Evolutionary conservation across 2,888 invertebrate genomes (phyloP), one percentile per base, ranked within the genome.

Genomic region (Branchellion lobata): DNA sequence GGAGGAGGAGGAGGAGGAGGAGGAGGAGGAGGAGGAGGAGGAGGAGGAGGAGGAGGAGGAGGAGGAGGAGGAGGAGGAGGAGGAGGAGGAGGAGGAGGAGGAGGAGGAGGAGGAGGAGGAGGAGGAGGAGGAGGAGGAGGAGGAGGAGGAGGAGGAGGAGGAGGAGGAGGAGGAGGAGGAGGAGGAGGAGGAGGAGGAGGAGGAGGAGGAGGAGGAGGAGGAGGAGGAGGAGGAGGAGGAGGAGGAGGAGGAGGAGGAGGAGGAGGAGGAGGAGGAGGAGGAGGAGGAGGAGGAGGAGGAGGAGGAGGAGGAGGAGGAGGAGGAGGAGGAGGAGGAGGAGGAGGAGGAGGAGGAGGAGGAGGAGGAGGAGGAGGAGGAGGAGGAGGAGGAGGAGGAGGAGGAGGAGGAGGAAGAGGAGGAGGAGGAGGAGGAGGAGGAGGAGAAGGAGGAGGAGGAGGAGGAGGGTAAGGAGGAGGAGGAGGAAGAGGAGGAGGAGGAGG

Each of bases 1-100:
- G 1, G 33, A 33, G 47, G 75, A 75, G 51, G 33, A n/a, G 36
- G 72, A 72, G 33, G 33, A 31, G 31, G 3, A 72, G 36, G 36
- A 34, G 36, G 36, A 0, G 21, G 53, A 51, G 21, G 53, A 51
- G 21, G n/a, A 34, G 36, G 72, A 72, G 18, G 65, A 31, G 27
- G 65, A 68, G 5, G 68, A 31, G 18, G 33, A 68, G 33, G 51
- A 24, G 34, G 21, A 18, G 31, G 11, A 31, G 34, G 51, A 34
- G 29, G 47, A 27, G 24, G 24, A 1, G 34, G 29, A 53, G 29
- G 34, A 24, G 0, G 24, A 27, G 24, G 27, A 27, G 24, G 24
- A 18, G 33, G 51, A 53, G 51, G 21, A 34, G 34, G 29, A 24
- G 34, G 1, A 36, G 33, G 18, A 72, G 34, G 36, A 34, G 34